phyloP scores from a whole-genome alignment of 2,797 vertebrate species.

The Chelon auratus region DNA sequence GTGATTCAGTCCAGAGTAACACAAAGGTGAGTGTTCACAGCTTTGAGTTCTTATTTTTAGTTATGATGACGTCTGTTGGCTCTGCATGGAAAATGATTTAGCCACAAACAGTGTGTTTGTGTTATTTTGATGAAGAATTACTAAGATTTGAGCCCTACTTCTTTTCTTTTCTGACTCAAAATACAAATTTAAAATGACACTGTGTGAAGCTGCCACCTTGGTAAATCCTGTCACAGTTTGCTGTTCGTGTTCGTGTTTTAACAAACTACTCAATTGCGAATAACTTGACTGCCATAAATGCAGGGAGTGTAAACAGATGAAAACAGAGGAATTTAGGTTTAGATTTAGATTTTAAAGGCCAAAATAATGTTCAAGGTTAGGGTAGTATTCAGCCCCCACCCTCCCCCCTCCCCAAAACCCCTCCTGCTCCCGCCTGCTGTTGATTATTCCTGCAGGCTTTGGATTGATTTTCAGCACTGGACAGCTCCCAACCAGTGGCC shows the following conservation, averaged over 20 bases:
- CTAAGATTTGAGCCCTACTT: background rate
- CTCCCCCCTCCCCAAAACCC: background rate
- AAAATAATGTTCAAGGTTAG: constrained; percentile 61
- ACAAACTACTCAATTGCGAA: constrained; percentile 20
- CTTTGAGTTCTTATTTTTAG: background rate
- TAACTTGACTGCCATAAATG: constrained; percentile 42
- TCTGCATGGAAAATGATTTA: background rate
- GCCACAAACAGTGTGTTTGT: background rate
- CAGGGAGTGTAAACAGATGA: constrained; percentile 38
- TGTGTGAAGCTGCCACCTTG: background rate
- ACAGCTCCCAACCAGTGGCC: constrained; percentile 72
- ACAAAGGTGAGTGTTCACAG: constrained; percentile 63
- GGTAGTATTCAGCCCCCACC: constrained; percentile 20
- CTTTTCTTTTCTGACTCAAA: background rate
- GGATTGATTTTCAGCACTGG: constrained; percentile 81
- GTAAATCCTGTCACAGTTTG: background rate
- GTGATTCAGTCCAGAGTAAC: constrained; percentile 39
- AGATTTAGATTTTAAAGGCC: constrained; percentile 44
- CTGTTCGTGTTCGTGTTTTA: background rate
- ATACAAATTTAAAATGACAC: background rate
- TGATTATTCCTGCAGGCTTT: constrained; percentile 70
- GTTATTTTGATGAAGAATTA: background rate
- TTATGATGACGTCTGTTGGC: background rate
- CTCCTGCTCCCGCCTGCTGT: constrained; percentile 44
- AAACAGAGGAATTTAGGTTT: constrained; percentile 3